Evolutionary conservation across 2,797 vertebrate species (phyloP).

Genomic region (Hoplostethus mediterraneus): DNA sequence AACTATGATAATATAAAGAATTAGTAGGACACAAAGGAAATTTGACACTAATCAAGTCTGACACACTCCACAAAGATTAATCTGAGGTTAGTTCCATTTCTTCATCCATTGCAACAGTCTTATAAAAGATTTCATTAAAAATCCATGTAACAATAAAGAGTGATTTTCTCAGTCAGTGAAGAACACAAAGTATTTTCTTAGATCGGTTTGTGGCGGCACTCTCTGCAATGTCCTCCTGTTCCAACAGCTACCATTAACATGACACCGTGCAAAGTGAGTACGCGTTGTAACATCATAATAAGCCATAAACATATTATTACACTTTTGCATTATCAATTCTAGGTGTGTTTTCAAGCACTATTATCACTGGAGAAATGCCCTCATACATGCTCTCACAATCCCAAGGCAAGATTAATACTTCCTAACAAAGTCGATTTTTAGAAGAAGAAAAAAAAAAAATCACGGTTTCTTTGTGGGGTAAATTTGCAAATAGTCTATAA

Average conservation of each 20-base stretch:
- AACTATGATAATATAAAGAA: slow-evolving; percentile 9
- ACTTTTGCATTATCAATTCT: slow-evolving; percentile 22
- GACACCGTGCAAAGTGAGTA: slow-evolving; percentile 52
- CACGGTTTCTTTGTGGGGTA: slow-evolving; percentile 12
- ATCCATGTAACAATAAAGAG: slow-evolving; percentile 19
- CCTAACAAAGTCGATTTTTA: background rate
- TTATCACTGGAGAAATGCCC: slow-evolving; percentile 18
- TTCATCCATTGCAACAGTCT: slow-evolving; percentile 34
- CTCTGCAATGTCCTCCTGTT: slow-evolving; percentile 33
- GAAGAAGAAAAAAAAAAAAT: slow-evolving; percentile 2
- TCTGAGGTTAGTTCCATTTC: slow-evolving; percentile 30
- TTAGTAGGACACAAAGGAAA: slow-evolving; percentile 40
- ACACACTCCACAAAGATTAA: slow-evolving; percentile 21
- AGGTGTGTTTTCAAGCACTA: slow-evolving; percentile 21
- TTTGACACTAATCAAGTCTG: slow-evolving; percentile 36
- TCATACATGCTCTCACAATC: slow-evolving; percentile 30
- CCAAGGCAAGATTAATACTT: slow-evolving; percentile 34
- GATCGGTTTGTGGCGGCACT: slow-evolving; percentile 67
- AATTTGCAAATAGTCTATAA: slow-evolving; percentile 5
- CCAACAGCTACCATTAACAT: slow-evolving; percentile 34
- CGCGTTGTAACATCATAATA: slow-evolving; percentile 7
- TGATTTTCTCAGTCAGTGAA: slow-evolving; percentile 29
- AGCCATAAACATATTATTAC: slow-evolving; percentile 12
- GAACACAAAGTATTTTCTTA: slow-evolving; percentile 39
- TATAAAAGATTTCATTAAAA: slow-evolving; percentile 19